Percentiles rank a stretch among this genome's conserved stretches.
phyloP scores from a whole-genome alignment of 2,113 vertebrate genomes.

The Trachemys scripta region DNA sequence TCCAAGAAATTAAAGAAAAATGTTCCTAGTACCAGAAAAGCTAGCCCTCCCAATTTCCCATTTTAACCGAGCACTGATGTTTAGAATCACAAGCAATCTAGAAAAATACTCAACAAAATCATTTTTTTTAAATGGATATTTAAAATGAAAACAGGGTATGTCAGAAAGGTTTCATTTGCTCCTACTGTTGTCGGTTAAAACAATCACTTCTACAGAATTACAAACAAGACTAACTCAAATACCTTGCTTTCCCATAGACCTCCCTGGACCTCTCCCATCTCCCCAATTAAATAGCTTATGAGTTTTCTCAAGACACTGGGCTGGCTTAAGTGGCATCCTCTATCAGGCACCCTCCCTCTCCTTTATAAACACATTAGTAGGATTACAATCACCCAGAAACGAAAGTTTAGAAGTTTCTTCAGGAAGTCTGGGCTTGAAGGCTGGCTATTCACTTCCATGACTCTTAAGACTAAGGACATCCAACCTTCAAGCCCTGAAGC shows the following conservation, averaged over 20 bases:
- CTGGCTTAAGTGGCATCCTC: background rate
- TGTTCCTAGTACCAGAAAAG: background rate
- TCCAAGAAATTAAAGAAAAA: background rate
- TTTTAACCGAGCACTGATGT: background rate
- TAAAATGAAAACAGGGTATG: background rate
- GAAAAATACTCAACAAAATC: background rate
- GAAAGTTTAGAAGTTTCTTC: slow-evolving; percentile 14
- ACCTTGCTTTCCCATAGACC: background rate
- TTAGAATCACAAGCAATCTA: background rate
- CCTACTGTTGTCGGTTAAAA: background rate
- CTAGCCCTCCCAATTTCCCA: background rate
- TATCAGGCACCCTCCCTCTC: background rate
- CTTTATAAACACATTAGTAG: background rate
- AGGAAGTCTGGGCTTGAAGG: no score
- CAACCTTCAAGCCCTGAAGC: background rate
- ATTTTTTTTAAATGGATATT: background rate
- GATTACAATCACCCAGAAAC: background rate
- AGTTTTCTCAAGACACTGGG: background rate
- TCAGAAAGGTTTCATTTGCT: background rate
- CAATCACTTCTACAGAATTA: background rate
- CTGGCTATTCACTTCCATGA: background rate
- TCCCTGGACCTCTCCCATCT: background rate
- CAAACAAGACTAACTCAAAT: background rate
- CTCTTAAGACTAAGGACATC: background rate
- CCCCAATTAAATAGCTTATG: background rate